These are phyloP conservation scores for Odocoileus hemionus DNA, from an alignment of 2,113 vertebrate species.

Conservation along the genomic window DNA sequence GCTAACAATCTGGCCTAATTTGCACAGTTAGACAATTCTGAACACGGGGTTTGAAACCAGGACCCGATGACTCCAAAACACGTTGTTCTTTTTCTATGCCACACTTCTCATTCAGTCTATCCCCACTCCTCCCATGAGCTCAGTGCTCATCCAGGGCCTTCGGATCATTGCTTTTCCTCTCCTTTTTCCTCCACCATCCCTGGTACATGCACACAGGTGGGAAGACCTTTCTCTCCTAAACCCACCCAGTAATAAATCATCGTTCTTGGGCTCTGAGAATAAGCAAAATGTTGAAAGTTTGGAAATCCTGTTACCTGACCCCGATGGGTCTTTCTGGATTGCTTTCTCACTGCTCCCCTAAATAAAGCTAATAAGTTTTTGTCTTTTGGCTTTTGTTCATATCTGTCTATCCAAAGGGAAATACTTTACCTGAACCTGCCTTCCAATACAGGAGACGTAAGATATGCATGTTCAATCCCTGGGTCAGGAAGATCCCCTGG, in stretches of 20 bases:
- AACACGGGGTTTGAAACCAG: not conserved
- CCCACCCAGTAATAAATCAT: not conserved
- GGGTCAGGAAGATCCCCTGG: not conserved
- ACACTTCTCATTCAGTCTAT: not conserved
- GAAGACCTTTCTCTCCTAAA: not conserved
- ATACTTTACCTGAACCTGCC: not conserved
- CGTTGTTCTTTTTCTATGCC: not conserved
- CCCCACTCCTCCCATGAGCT: not conserved
- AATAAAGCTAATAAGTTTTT: not conserved
- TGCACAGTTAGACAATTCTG: not conserved
- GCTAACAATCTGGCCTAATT: not conserved
- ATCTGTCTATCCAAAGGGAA: not conserved
- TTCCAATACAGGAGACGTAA: not conserved
- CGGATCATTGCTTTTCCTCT: no score
- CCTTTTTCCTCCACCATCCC: not conserved
- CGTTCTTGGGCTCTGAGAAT: not conserved
- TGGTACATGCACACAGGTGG: no score
- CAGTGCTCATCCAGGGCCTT: not conserved
- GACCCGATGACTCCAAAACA: not conserved
- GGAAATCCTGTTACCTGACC: not conserved
- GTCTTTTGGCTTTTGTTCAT: not conserved
- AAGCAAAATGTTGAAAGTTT: not conserved
- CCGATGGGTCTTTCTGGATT: not conserved
- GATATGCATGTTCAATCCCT: not conserved
- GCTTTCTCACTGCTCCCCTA: not conserved